Evolutionary conservation across 2,797 vertebrate species (phyloP), one percentile per base, ranked within the genome.

Genomic region (Pogoniulus pusillus): DNA sequence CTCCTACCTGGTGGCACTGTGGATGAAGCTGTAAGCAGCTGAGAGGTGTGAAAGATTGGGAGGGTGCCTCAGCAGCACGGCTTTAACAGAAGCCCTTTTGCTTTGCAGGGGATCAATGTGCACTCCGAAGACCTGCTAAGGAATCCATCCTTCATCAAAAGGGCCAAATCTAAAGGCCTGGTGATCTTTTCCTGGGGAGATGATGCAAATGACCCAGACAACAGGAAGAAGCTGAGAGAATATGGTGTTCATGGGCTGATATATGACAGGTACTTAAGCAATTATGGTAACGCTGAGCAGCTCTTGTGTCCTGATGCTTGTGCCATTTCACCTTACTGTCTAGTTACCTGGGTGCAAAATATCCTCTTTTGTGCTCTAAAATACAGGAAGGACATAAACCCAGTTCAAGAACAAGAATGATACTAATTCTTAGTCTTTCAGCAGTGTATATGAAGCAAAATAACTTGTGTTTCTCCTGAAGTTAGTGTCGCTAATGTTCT

Each of bases 141-240:
- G 93, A 98, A 98, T 93, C 98, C 98, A 2, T 93, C 95, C 0
- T 98, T 97, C 90, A 97, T 99, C 57, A 86, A 94, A 30, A 98
- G 98, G 27, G 99, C 98, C 66, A 98, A 98, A 95, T 97, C 98
- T 18, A 99, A 99, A 96, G 99, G 98, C 71, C 97, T 99, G 70
- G 98, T 99, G 85, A 98, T 99, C 65, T 99, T 99, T 96, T 98
- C 99, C 69, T 99, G 99, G 99, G 99, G 99, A 2, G 99, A 99
- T 10, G 98, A 99, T 82, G 98, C 99, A 96, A 99, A 99, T 29
- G 98, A 99, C 65, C 98, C 98, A 1, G 98, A 99, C 39, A 99
- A 97, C 96, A 97, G 99, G 82, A 98, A 90, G 91, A 98, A 96
- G 85, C 94, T 99, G 96, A 98, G 97, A 91, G 98, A 98, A 87